A percentile compares a stretch with the other conserved stretches of the same genome.
These are phyloP conservation scores for Porites divaricata DNA, from an alignment of 92 coral and sea anemone species.

Conservation along the genomic window DNA sequence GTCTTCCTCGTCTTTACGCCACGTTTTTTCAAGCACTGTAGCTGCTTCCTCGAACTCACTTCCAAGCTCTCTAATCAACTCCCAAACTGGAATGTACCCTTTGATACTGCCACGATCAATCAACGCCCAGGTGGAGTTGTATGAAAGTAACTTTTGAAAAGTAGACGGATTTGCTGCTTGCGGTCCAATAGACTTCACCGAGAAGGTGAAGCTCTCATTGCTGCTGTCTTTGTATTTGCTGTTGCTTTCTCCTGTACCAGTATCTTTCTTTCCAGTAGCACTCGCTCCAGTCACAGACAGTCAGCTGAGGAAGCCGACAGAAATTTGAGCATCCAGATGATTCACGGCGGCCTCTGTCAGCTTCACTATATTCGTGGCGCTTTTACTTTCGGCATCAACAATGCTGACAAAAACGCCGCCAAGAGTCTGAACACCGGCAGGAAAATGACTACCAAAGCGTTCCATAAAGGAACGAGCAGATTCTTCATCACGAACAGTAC, in stretches of 20 bases:
- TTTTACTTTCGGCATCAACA: conserved; percentile 42
- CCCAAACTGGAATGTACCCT: conserved; percentile 26
- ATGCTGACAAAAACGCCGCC: conserved; percentile 58
- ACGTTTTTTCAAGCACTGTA: neutral
- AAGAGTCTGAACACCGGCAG: conserved; percentile 53
- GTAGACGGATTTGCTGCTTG: conserved; percentile 39
- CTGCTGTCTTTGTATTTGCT: neutral
- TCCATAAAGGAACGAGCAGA: conserved; percentile 39
- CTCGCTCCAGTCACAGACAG: conserved; percentile 30
- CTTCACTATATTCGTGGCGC: neutral
- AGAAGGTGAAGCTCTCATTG: conserved; percentile 5
- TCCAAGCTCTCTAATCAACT: conserved; percentile 11
- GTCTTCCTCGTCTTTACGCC: neutral
- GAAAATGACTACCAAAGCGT: conserved; percentile 52
- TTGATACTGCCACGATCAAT: conserved; percentile 4
- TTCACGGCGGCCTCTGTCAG: conserved; percentile 29
- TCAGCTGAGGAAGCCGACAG: conserved; percentile 32
- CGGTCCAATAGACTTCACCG: conserved; percentile 43
- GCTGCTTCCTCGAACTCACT: neutral
- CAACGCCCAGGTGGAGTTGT: conserved; percentile 45
- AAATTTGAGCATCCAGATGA: conserved; percentile 22
- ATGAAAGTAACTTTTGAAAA: conserved; percentile 24
- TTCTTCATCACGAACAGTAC: neutral
- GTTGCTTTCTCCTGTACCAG: neutral
- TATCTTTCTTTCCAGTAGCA: conserved; percentile 3